phyloP scores from a whole-genome alignment of 2,888 invertebrate genomes.

The Dexiosoma caninum region DNA sequence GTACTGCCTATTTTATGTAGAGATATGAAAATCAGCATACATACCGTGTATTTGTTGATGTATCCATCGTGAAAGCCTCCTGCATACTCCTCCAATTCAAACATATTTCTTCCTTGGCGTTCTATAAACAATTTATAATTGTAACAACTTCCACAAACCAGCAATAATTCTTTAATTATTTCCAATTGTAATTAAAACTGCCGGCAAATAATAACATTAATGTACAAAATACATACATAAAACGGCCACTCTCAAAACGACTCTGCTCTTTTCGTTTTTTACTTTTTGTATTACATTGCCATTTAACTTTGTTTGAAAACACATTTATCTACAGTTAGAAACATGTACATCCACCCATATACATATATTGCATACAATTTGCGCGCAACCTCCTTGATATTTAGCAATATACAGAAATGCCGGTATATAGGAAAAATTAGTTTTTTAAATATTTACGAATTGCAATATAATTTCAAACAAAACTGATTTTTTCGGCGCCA shows the following conservation, averaged over 20 bases:
- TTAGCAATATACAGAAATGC: constrained; percentile 6
- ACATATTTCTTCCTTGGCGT: constrained; percentile 78
- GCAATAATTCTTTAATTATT: neutral
- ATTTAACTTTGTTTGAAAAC: neutral
- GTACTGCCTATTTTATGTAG: too few species aligned
- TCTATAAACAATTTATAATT: neutral
- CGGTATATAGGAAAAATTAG: constrained; percentile 16
- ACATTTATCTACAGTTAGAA: neutral
- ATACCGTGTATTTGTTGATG: constrained; percentile 84
- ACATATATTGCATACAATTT: neutral
- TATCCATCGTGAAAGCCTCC: constrained; percentile 83
- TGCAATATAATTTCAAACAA: constrained; percentile 2
- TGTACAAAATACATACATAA: neutral
- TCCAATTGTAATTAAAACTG: constrained; percentile 3
- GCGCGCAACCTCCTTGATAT: constrained; percentile 33
- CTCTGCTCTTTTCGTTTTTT: neutral
- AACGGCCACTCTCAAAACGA: neutral
- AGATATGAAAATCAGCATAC: too few species aligned
- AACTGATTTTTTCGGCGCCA: constrained; percentile 34
- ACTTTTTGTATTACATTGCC: constrained; percentile 20
- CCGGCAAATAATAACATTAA: neutral
- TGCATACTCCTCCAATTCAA: constrained; percentile 85
- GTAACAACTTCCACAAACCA: neutral
- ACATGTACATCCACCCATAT: neutral
- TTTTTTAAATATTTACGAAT: neutral